Evolutionary conservation across 1,140 invertebrate genomes (phyloP).

Genomic region (Melipona quadrifasciata): DNA sequence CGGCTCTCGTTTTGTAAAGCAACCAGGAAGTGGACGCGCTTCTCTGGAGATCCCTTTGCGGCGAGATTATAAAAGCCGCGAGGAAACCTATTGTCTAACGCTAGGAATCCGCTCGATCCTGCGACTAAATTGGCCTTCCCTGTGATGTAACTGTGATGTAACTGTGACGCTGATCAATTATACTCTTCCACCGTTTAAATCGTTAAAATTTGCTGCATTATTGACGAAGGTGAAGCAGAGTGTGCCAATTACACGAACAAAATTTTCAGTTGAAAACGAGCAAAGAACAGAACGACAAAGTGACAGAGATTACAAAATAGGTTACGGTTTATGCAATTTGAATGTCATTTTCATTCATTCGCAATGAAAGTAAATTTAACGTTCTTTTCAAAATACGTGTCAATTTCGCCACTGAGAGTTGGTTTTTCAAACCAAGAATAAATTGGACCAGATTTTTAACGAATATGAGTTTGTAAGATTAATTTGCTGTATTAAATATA

Average conservation of each 20-base stretch:
- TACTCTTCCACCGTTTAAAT: not conserved
- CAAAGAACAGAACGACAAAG: not conserved
- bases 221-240: not conserved
- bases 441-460: not conserved
- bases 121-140: not conserved
- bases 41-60: slow-evolving; percentile 7
- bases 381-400: not conserved
- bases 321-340: too few relatives aligned
- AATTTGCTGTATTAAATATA: not conserved
- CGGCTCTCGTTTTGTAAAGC: not conserved
- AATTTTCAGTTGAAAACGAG: not conserved
- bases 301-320: too few relatives aligned
- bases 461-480: not conserved
- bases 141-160: not conserved
- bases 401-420: not conserved
- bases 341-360: too few relatives aligned
- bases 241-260: not conserved
- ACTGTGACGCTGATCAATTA: not conserved
- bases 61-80: slow-evolving; percentile 25
- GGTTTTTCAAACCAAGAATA: not conserved
- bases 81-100: slow-evolving; percentile 20
- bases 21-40: slow-evolving; percentile 27
- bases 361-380: too few relatives aligned
- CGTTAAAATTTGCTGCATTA: not conserved
- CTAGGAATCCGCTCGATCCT: not conserved